Conservation (phyloP, 2,888 invertebrate genomes). For the Ischnus inquisitorius region DNA sequence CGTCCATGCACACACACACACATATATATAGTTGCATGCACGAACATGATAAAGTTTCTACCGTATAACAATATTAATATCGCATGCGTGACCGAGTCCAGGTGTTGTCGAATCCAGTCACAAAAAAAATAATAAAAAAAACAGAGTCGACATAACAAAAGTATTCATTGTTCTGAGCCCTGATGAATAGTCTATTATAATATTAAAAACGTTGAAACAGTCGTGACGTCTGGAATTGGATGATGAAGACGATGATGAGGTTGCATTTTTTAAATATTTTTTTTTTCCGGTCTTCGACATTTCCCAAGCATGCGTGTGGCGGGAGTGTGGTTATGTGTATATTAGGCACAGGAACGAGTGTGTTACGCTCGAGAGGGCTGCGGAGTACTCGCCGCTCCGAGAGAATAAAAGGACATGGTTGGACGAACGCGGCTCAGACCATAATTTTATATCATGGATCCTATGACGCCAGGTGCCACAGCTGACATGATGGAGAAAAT, state of each 20-base stretch:
- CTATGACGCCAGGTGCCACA: slow-evolving; percentile 37
- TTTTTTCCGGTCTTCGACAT: slow-evolving; percentile 15
- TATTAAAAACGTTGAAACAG: slow-evolving; percentile 57
- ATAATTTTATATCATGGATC: slow-evolving; percentile 57
- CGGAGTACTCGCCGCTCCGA: slow-evolving; percentile 14
- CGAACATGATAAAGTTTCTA: slow-evolving; percentile 34
- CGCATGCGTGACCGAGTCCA: slow-evolving; percentile 66
- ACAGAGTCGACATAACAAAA: slow-evolving; percentile 31
- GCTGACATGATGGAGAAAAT: background rate
- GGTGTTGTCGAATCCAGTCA: slow-evolving; percentile 57
- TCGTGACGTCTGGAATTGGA: slow-evolving; percentile 47
- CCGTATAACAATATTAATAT: slow-evolving; percentile 62
- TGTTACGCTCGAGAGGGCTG: slow-evolving; percentile 53
- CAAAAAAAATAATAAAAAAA: slow-evolving; percentile 15
- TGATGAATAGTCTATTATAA: slow-evolving; percentile 42
- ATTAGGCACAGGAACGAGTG: slow-evolving; percentile 29
- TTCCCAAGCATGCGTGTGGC: slow-evolving; percentile 52
- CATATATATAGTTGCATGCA: background rate
- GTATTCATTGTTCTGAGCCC: slow-evolving; percentile 54
- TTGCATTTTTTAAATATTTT: slow-evolving; percentile 43
- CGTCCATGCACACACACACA: no score
- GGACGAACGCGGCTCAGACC: slow-evolving; percentile 24
- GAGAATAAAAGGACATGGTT: slow-evolving; percentile 28
- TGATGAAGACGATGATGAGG: slow-evolving; percentile 54
- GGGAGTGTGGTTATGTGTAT: slow-evolving; percentile 31